Evolutionary conservation across 2,797 vertebrate genomes (phyloP).

Genomic region (Acanthopagrus latus): DNA sequence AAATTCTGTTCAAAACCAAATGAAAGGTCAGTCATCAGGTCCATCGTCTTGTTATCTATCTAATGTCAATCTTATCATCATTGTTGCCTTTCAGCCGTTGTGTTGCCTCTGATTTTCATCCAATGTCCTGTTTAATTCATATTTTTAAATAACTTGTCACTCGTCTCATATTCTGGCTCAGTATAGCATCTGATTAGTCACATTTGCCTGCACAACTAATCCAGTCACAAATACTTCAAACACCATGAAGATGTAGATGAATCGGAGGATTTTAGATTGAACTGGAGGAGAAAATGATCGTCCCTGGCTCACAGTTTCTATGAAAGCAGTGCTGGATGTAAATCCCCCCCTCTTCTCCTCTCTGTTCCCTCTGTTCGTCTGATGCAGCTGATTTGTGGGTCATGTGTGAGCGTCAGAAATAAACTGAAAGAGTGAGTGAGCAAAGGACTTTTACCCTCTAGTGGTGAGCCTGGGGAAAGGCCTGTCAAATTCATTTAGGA

Average conservation of each 20-base stretch:
- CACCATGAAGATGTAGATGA: background rate
- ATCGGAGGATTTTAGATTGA: background rate
- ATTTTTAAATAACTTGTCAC: background rate
- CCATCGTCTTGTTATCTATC: too few relatives aligned
- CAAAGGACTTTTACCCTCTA: slow-evolving; percentile 71
- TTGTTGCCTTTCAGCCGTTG: background rate
- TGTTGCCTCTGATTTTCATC: background rate
- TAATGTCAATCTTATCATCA: background rate
- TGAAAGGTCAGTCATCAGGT: too few relatives aligned
- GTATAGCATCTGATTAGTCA: background rate
- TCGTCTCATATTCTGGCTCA: background rate
- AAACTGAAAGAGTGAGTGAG: slow-evolving; percentile 42
- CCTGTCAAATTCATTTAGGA: slow-evolving; percentile 59
- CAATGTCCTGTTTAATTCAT: background rate
- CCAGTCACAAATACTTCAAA: background rate
- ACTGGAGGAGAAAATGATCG: background rate
- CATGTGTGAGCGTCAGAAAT: slow-evolving; percentile 66
- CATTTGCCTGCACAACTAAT: background rate
- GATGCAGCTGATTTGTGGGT: slow-evolving; percentile 72
- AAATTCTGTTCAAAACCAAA: too few relatives aligned
- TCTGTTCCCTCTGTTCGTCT: slow-evolving; percentile 42
- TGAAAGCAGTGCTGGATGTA: slow-evolving; percentile 29
- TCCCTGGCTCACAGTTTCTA: slow-evolving; percentile 23
- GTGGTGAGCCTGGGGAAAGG: slow-evolving; percentile 69
- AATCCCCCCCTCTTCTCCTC: slow-evolving; percentile 11